A percentile compares a stretch with the other conserved stretches of the same genome.
Evolutionary conservation across 2,888 invertebrate species (phyloP).

Genomic region (Patella caerulea): DNA sequence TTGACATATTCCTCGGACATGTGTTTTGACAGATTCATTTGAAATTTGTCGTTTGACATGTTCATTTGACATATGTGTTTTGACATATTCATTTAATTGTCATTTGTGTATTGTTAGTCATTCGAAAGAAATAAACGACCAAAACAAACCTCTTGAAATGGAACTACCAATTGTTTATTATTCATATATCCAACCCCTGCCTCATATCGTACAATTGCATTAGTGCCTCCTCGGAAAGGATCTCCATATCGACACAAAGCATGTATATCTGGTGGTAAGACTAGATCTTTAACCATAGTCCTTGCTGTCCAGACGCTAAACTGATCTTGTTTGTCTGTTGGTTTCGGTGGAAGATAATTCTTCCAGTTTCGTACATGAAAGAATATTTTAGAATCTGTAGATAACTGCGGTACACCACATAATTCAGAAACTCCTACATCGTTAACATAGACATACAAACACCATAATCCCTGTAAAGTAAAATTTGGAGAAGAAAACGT

Average conservation of each 20-base stretch:
- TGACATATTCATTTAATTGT: too few species aligned
- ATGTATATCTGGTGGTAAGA: conserved; percentile 42
- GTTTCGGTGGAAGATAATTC: conserved; percentile 39
- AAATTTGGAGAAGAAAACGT: too few species aligned
- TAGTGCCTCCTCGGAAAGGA: conserved; percentile 47
- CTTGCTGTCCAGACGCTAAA: conserved; percentile 39
- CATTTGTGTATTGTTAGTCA: background rate
- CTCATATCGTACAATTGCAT: conserved; percentile 47
- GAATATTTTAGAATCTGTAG: conserved; percentile 38
- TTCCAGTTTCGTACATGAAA: conserved; percentile 50
- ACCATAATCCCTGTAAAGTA: conserved; percentile 43
- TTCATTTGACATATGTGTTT: too few species aligned
- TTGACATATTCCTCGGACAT: too few species aligned
- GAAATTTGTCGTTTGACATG: too few species aligned
- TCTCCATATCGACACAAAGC: conserved; percentile 48
- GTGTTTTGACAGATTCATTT: too few species aligned
- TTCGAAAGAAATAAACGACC: background rate
- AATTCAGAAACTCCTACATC: conserved; percentile 32
- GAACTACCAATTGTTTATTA: conserved; percentile 31
- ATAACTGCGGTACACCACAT: conserved; percentile 46
- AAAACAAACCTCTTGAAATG: conserved; percentile 40
- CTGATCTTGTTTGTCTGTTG: conserved; percentile 24
- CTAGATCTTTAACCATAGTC: conserved; percentile 38
- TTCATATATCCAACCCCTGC: conserved; percentile 43
- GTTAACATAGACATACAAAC: conserved; percentile 43